Evolutionary conservation across 37 sponge, comb jelly and placozoan species (phyloP).

Genomic region (Bolinopsis microptera): DNA sequence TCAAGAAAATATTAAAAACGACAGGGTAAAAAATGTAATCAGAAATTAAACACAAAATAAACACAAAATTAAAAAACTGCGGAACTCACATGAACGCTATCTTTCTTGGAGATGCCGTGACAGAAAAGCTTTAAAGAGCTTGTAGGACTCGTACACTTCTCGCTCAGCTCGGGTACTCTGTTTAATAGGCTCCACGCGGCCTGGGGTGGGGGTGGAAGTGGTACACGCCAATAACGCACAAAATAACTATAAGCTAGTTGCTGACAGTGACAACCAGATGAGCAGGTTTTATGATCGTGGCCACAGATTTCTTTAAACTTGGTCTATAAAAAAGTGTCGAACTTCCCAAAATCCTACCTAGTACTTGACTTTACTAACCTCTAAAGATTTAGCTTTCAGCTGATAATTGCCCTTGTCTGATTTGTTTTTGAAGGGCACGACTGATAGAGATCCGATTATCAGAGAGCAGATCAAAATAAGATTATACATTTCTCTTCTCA

Average conservation of each 20-base stretch:
- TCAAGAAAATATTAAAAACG: neutral
- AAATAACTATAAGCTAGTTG: too few relatives aligned
- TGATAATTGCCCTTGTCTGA: neutral
- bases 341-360: too few relatives aligned
- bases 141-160: neutral
- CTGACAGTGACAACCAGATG: too few relatives aligned
- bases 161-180: neutral
- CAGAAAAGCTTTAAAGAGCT: neutral
- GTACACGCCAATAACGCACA: too few relatives aligned
- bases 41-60: neutral
- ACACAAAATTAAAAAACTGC: neutral
- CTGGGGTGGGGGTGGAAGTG: neutral
- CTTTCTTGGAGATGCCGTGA: neutral
- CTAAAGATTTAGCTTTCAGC: constrained; percentile 9
- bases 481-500: neutral
- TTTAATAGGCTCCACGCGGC: neutral
- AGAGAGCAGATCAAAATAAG: neutral
- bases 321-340: too few relatives aligned
- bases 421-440: neutral
- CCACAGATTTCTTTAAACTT: too few relatives aligned
- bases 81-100: neutral
- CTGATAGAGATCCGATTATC: neutral
- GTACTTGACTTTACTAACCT: too few relatives aligned
- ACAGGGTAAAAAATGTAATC: neutral
- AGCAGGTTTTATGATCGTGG: too few relatives aligned